Evolutionary conservation across 2,797 vertebrate genomes (phyloP).

Genomic region (Sebastes steindachneri): DNA sequence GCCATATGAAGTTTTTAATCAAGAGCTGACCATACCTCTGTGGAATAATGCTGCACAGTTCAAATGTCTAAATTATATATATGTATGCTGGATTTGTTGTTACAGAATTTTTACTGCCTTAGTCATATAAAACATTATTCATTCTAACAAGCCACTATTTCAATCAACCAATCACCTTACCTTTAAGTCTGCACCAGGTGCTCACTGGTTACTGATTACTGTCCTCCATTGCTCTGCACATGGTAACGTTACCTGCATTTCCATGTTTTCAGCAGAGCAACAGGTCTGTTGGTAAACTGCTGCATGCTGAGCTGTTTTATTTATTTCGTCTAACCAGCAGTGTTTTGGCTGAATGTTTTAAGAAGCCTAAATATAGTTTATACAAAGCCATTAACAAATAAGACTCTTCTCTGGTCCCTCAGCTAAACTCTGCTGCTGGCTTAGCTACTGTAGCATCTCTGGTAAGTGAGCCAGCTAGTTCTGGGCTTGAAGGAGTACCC

Average conservation of each 20-base stretch:
- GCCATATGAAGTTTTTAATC: neutral
- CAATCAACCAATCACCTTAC: neutral
- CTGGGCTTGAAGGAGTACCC: neutral
- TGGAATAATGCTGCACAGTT: neutral
- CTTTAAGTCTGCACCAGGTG: neutral
- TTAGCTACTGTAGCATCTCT: neutral
- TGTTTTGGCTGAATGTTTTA: neutral
- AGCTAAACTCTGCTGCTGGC: neutral
- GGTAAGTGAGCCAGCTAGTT: neutral
- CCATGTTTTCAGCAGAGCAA: no score
- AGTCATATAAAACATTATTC: neutral
- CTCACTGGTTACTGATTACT: no score
- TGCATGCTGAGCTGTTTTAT: neutral
- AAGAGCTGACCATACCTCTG: neutral
- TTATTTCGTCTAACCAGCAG: neutral
- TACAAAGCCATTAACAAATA: neutral
- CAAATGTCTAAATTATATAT: neutral
- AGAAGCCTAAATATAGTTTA: neutral
- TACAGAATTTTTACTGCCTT: accelerated
- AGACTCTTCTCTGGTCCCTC: neutral
- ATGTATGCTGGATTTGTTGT: neutral
- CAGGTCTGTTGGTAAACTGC: neutral
- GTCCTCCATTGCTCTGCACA: neutral
- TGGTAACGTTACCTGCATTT: neutral
- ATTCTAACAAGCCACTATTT: neutral